These are phyloP conservation scores for Phorcus lineatus DNA, from an alignment of 2,888 invertebrate species.

Conservation along the genomic window DNA sequence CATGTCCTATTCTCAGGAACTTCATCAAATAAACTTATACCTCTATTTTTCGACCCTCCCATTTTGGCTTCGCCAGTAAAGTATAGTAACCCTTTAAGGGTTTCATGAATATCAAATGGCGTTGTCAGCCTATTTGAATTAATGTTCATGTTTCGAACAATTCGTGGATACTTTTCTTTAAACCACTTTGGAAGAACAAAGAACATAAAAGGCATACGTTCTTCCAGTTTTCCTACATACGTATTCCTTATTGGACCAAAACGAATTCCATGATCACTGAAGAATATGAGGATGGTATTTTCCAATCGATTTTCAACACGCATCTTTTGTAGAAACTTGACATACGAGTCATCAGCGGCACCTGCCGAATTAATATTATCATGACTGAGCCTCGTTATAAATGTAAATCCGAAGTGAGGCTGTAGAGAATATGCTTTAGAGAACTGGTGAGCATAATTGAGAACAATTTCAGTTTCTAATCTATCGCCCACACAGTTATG, in stretches of 20 bases:
- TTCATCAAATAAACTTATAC: slow-evolving; percentile 80
- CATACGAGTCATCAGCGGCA: slow-evolving; percentile 82
- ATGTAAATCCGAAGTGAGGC: slow-evolving; percentile 87
- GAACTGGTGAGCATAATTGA: slow-evolving; percentile 82
- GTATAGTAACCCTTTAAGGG: slow-evolving; percentile 81
- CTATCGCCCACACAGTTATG: slow-evolving; percentile 82
- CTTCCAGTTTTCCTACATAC: slow-evolving; percentile 86
- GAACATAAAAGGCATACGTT: slow-evolving; percentile 87
- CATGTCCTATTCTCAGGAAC: slow-evolving; percentile 86
- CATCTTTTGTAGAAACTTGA: slow-evolving; percentile 78
- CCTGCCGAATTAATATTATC: slow-evolving; percentile 87
- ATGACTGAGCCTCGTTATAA: slow-evolving; percentile 89
- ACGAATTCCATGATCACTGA: slow-evolving; percentile 93
- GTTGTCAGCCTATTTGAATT: slow-evolving; percentile 84
- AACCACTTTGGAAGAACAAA: slow-evolving; percentile 85
- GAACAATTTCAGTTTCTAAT: slow-evolving; percentile 82
- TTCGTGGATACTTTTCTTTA: slow-evolving; percentile 79
- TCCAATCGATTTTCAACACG: slow-evolving; percentile 60
- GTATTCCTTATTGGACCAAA: slow-evolving; percentile 89
- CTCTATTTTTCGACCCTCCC: slow-evolving; percentile 78
- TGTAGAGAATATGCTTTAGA: slow-evolving; percentile 78
- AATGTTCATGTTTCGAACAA: slow-evolving; percentile 81
- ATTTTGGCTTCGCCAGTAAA: slow-evolving; percentile 56
- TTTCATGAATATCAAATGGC: slow-evolving; percentile 89
- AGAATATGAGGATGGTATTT: slow-evolving; percentile 55